Percentiles rank a stretch among this genome's conserved stretches.
Evolutionary conservation across 2,888 invertebrate species (phyloP).

Genomic region (Pterostichus madidus): DNA sequence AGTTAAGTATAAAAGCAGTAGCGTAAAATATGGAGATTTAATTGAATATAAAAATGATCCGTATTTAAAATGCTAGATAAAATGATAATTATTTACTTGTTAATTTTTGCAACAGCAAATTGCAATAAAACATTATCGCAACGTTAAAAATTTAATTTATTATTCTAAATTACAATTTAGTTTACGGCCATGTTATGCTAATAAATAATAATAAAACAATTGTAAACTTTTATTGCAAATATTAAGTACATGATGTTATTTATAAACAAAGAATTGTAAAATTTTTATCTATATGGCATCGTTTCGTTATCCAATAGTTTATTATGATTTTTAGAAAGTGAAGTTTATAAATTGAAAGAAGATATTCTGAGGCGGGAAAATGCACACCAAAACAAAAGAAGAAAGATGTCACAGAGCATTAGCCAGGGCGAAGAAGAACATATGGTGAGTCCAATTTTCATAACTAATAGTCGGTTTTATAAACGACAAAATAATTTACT

Average conservation of each 20-base stretch:
- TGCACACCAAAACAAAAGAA: conserved; percentile 21
- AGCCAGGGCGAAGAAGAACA: conserved; percentile 74
- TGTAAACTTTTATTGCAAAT: conserved; percentile 6
- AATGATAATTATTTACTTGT: too few species aligned
- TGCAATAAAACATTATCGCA: not conserved
- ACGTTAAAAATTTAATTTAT: too few species aligned
- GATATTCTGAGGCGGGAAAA: not conserved
- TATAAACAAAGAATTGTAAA: conserved; percentile 6
- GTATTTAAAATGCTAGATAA: too few species aligned
- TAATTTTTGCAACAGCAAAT: too few species aligned
- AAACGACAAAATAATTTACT: too few species aligned
- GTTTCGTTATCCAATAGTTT: not conserved
- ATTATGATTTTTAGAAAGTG: not conserved
- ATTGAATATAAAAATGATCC: too few species aligned
- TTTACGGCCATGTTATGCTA: not conserved
- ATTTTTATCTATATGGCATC: not conserved
- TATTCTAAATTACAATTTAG: not conserved
- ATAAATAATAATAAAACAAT: not conserved
- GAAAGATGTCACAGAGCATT: conserved; percentile 70
- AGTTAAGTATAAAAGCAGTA: too few species aligned
- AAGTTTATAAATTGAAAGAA: not conserved
- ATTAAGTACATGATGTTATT: not conserved
- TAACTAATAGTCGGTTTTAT: not conserved
- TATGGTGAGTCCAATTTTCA: conserved; percentile 71
- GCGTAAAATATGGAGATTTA: too few species aligned